Percentiles rank a stretch among this genome's conserved stretches.
Conservation (phyloP, 2,888 invertebrate species). For the Dryococelus australis region DNA sequence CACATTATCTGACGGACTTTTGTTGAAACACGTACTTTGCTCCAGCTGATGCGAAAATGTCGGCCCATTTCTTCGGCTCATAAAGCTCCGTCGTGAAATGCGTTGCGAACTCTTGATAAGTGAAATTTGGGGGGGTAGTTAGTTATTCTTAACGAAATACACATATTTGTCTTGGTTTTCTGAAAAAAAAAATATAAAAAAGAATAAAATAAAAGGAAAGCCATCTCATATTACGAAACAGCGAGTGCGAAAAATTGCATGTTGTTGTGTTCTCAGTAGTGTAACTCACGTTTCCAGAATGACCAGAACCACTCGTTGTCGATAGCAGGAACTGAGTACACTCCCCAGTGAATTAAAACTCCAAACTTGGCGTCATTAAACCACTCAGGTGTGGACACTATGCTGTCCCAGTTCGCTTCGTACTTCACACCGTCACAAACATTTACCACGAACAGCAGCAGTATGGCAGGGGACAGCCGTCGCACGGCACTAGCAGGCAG, state of each 20-base stretch:
- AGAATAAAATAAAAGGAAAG: not conserved
- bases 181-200: not conserved
- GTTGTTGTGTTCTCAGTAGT: not conserved
- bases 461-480: not conserved
- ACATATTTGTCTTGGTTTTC: constrained; percentile 53
- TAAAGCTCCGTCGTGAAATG: constrained; percentile 92
- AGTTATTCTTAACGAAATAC: constrained; percentile 82
- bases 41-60: constrained; percentile 81
- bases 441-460: not conserved
- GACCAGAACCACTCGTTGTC: constrained; percentile 94
- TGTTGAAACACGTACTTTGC: constrained; percentile 73
- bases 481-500: too few species aligned
- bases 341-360: constrained; percentile 94
- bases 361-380: constrained; percentile 91
- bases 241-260: too few species aligned
- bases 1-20: not conserved
- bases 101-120: constrained; percentile 90
- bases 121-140: constrained; percentile 82
- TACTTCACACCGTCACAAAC: not conserved
- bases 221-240: not conserved
- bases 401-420: constrained; percentile 77
- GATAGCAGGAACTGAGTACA: constrained; percentile 88
- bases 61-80: constrained; percentile 83
- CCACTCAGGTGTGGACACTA: constrained; percentile 88
- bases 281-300: constrained; percentile 73